These are phyloP conservation scores for Excalfactoria chinensis DNA, from an alignment of 2,113 vertebrate genomes.

Conservation along the genomic window DNA sequence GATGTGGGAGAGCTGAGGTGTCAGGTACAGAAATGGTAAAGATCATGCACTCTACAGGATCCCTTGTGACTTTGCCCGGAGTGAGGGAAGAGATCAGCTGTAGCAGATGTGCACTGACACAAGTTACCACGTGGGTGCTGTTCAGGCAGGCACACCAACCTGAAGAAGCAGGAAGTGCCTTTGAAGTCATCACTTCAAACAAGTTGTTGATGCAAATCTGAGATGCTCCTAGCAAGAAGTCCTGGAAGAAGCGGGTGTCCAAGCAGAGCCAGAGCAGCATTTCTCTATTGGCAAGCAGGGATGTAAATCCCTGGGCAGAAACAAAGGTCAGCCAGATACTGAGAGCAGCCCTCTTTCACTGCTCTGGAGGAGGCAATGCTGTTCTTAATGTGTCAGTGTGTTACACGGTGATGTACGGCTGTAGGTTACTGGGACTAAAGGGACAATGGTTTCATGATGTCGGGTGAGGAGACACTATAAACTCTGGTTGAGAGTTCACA, in stretches of 20 bases:
- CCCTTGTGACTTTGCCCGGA: background rate
- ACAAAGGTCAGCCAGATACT: background rate
- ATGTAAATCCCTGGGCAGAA: background rate
- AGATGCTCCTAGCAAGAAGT: background rate
- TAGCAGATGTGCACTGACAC: background rate
- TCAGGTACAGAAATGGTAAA: background rate
- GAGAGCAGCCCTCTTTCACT: background rate
- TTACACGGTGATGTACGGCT: background rate
- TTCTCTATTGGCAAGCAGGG: background rate
- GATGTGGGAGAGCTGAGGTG: background rate
- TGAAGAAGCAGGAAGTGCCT: background rate
- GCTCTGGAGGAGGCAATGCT: accelerated
- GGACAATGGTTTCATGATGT: background rate
- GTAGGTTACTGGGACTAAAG: background rate
- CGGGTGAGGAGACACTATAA: background rate
- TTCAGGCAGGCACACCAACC: background rate
- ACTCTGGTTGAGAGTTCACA: background rate
- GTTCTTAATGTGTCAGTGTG: background rate
- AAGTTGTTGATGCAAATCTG: background rate
- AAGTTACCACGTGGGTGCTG: background rate
- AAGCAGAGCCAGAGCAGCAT: background rate
- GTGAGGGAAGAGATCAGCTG: background rate
- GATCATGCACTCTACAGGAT: background rate
- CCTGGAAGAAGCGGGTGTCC: background rate
- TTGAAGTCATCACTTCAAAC: slow-evolving; percentile 37